Conservation (phyloP, 2,113 vertebrate genomes). For the Seriola aureovittata region DNA sequence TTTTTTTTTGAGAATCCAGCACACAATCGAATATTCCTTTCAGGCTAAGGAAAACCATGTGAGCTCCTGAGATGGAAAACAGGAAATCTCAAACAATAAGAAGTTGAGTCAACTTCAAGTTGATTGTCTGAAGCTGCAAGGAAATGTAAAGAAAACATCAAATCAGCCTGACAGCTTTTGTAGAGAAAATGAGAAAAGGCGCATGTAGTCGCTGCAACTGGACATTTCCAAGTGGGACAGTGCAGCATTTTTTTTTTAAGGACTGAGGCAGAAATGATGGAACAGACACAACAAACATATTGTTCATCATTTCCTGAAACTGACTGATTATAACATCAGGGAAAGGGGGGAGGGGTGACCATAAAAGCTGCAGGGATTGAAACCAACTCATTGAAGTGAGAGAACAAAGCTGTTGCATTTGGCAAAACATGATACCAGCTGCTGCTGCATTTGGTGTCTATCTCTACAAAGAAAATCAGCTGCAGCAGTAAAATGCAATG, state of each 20-base stretch:
- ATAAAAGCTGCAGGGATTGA: conserved; percentile 49
- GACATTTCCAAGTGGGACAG: conserved; percentile 34
- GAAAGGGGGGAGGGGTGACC: conserved; percentile 17
- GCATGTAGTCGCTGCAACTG: conserved; percentile 33
- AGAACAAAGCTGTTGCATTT: conserved; percentile 78
- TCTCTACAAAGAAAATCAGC: conserved; percentile 9
- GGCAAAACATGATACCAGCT: conserved; percentile 65
- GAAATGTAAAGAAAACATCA: conserved; percentile 77
- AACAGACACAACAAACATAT: conserved; percentile 84
- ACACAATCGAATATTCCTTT: conserved; percentile 24
- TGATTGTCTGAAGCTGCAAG: conserved; percentile 72
- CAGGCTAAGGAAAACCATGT: conserved; percentile 49
- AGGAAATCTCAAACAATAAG: conserved; percentile 85
- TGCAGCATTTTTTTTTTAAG: conserved; percentile 50
- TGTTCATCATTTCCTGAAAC: conserved; percentile 81
- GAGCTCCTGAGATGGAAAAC: conserved; percentile 76
- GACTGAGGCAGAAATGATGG: conserved; percentile 55
- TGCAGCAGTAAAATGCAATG: not conserved
- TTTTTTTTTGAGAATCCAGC: conserved; percentile 2
- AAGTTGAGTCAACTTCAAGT: conserved; percentile 70
- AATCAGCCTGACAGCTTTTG: conserved; percentile 47
- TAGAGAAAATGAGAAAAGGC: conserved; percentile 57
- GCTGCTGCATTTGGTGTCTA: conserved; percentile 34
- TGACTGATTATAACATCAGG: conserved; percentile 55
- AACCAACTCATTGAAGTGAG: conserved; percentile 58